phyloP scores from a whole-genome alignment of 2,113 vertebrate species.

The Desmodus rotundus region DNA sequence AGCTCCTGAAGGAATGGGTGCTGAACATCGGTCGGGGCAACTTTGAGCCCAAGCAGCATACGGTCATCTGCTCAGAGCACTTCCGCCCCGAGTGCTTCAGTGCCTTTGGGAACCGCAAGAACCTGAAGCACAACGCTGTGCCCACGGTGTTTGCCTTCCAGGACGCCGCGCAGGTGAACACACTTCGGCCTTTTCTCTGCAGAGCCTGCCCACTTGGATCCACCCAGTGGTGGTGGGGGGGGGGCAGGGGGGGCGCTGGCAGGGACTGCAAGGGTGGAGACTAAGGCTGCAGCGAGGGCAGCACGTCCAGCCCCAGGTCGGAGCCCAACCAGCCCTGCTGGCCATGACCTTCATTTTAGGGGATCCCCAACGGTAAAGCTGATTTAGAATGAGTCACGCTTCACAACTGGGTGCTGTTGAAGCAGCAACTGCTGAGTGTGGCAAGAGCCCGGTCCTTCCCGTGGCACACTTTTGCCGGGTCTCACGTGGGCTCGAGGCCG shows the following conservation, averaged over 20 bases:
- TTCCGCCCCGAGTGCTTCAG: slow-evolving; percentile 80
- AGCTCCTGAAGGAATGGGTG: slow-evolving; percentile 77
- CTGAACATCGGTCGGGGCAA: slow-evolving; percentile 76
- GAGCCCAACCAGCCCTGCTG: not conserved
- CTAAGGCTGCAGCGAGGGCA: rapidly evolving
- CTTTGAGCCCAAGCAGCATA: slow-evolving; percentile 78
- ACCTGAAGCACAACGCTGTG: slow-evolving; percentile 78
- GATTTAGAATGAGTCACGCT: not conserved
- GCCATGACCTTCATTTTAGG: not conserved
- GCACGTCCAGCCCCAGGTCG: too few species aligned
- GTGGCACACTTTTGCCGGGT: not conserved
- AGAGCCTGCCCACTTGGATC: rapidly evolving
- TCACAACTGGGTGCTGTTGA: not conserved
- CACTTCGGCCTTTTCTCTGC: rapidly evolving
- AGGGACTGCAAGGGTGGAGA: too few species aligned
- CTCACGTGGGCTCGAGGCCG: rapidly evolving
- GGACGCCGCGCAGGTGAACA: slow-evolving; percentile 31
- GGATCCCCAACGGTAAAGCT: not conserved
- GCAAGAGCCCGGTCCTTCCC: not conserved
- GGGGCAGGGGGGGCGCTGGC: rapidly evolving
- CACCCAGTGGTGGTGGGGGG: rapidly evolving
- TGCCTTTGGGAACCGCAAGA: slow-evolving; percentile 77
- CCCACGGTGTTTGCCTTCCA: slow-evolving; percentile 75
- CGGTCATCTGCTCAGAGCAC: slow-evolving; percentile 80
- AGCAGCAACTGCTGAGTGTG: not conserved